Base-by-base conservation (phyloP, 2,797 vertebrate species). In the Anolis apletophallus region DNA sequence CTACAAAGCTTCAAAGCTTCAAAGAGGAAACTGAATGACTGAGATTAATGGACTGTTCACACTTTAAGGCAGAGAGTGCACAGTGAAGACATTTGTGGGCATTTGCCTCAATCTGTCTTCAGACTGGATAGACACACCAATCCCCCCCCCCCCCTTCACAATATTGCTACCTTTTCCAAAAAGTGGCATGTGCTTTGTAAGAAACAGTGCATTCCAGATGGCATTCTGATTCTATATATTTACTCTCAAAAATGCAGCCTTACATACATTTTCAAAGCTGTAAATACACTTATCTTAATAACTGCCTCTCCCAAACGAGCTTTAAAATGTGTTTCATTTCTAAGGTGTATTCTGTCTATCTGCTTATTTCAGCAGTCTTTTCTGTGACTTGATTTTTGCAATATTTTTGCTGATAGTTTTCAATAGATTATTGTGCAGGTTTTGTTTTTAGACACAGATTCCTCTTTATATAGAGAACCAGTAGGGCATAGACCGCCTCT, bases 41-140 rank as follows among this genome's bases (percentile, higher is more conserved):
- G 68, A 73, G 67, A 36, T 55, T 46, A 52, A 81, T 36, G n/a
- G 50, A 81, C 34, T 69, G 40, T 82, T 82, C 68, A 71, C n/a
- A 71, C n/a, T 36, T 82, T 55, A 71, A 72, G 50, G 29, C 2
- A 71, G 67, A 17, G 17, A 21, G 32, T 71, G 71, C n/a, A 23
- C 2, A 6, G 32, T 72, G 55, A 34, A 68, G 50, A 82, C 34
- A 82, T 14, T 71, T 54, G 52, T 82, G 50, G 19, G 32, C 14
- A 55, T 36, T 82, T 71, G 50, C 67, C 46, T 71, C 67, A 54
- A 8, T 82, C 32, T 64, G 50, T 16, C 3, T 67, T 19, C 68
- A 68, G n/a, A 82, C 5, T 23, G n/a, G 21, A 36, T 36, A 55
- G 1, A 19, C 32, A 26, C 71, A 81, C 4, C 29, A 71, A 36